Base-by-base conservation (phyloP, 1,140 invertebrate species). In the Heliothis virescens region DNA sequence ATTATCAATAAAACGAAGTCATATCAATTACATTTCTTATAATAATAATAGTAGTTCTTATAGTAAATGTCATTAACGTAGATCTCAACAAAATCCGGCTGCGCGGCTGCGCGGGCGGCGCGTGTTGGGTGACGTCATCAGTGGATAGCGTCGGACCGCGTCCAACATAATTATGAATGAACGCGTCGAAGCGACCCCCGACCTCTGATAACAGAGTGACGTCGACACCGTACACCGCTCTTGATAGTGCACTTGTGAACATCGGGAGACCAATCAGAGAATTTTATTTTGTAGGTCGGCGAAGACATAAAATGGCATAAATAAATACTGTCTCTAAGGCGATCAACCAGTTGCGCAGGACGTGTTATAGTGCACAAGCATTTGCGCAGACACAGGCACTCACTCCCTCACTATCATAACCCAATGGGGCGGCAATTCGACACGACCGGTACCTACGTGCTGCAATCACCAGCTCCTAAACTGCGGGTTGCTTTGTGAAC, bases 101-200 rank as follows among this genome's bases (percentile, higher is more conserved):
- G 60, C 21, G 18, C 60, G 62, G 62, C 34, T 18, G 60, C 21
- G 18, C 21, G 18, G 41, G 10, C 62, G 41, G 62, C 62, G 62
- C 62, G 41, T 65, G 62, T n/a, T 41, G 4, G 62, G 10, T 18
- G 41, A 65, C 62, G 62, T 65, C 62, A 65, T 9, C 62, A 16
- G 10, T 34, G 16, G 41, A 65, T 48, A 65, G 62, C 62, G 62
- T 16, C 62, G 57, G 11, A 10, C 18, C 57, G 53, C 53, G 62
- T 48, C 62, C 62, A 48, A 57, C 55, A 57, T 57, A n/a, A 65
- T 65, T 65, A 65, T 65, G 62, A 65, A 65, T 65, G 62, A 65
- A 65, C 62, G 62, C 62, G 62, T 65, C 62, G 62, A 48, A 47
- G 62, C 15, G 41, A 65, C 41, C 62, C 16, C 62, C 16, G 62